These are phyloP conservation scores for Drosophila ogumai DNA, from an alignment of 1,140 invertebrate species.

Conservation along the genomic window DNA sequence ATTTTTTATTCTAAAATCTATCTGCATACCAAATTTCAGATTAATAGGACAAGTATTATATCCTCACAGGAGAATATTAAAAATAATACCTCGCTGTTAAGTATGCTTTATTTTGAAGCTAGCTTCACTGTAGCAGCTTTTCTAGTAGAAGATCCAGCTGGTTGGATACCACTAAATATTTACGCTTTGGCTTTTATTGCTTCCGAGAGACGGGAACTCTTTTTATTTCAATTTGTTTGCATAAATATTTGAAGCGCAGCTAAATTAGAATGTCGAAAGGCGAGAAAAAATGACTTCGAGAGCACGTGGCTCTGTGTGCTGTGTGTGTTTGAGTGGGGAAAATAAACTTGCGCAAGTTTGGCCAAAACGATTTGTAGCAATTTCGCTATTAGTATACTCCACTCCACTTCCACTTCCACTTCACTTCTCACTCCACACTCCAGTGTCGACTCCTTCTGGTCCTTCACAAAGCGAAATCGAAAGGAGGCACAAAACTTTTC, in stretches of 20 bases:
- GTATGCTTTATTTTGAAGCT: not conserved
- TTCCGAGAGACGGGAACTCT: conserved; percentile 65
- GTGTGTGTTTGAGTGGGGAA: conserved; percentile 35
- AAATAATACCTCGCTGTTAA: not conserved
- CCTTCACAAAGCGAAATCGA: conserved; percentile 30
- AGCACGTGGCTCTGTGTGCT: conserved; percentile 19
- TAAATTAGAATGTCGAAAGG: conserved; percentile 79
- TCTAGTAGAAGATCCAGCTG: conserved; percentile 18
- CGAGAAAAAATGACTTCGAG: conserved; percentile 58
- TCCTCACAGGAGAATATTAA: not conserved
- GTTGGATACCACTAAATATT: conserved; percentile 68
- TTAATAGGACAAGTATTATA: not conserved
- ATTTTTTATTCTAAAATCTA: not conserved
- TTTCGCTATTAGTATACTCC: conserved; percentile 75
- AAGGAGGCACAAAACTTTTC: conserved; percentile 71
- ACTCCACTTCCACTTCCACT: conserved; percentile 1
- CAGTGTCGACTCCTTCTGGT: not conserved
- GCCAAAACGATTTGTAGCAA: conserved; percentile 83
- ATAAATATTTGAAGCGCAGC: conserved; percentile 77
- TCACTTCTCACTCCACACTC: conserved; percentile 1
- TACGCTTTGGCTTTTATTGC: conserved; percentile 77
- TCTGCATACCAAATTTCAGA: too few species aligned
- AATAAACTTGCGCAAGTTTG: conserved; percentile 78
- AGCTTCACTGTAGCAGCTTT: not conserved
- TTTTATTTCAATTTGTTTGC: conserved; percentile 83